Percentiles rank a stretch among this genome's conserved stretches.
Conservation (phyloP, 1,140 invertebrate species). For the Eufriesea mexicana region DNA sequence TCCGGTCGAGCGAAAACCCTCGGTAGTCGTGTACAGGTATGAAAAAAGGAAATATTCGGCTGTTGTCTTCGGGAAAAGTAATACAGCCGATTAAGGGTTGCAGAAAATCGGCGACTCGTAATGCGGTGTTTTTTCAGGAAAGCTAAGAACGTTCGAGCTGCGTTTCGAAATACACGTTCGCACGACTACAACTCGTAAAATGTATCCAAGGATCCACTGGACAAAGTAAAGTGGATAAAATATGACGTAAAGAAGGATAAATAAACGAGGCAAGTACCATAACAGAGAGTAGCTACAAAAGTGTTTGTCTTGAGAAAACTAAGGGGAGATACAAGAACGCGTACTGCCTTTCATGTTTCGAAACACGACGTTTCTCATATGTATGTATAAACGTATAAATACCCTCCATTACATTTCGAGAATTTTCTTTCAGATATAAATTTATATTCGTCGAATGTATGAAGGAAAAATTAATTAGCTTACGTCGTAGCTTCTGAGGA, state of each 20-base stretch:
- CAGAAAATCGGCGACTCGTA: too few species aligned
- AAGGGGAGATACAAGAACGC: not conserved
- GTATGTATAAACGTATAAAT: not conserved
- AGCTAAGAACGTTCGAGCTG: too few species aligned
- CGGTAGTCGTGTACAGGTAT: too few species aligned
- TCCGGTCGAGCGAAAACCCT: too few species aligned
- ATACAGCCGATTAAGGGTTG: too few species aligned
- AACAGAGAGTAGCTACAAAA: not conserved
- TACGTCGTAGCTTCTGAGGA: not conserved
- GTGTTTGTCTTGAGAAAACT: conserved; percentile 11
- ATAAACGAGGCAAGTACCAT: not conserved
- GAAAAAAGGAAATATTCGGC: too few species aligned
- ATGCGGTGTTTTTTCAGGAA: not conserved
- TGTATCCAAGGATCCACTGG: not conserved
- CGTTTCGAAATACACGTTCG: not conserved
- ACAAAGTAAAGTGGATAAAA: not conserved
- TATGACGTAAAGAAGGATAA: not conserved
- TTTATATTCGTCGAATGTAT: not conserved
- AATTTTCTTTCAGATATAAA: not conserved
- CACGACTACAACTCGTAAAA: not conserved
- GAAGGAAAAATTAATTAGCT: not conserved
- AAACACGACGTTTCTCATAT: not conserved
- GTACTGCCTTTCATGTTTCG: not conserved
- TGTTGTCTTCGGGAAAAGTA: too few species aligned
- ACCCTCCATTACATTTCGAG: not conserved